Conservation (phyloP, 1,140 invertebrate species). For the Carcinoscorpius rotundicauda region DNA sequence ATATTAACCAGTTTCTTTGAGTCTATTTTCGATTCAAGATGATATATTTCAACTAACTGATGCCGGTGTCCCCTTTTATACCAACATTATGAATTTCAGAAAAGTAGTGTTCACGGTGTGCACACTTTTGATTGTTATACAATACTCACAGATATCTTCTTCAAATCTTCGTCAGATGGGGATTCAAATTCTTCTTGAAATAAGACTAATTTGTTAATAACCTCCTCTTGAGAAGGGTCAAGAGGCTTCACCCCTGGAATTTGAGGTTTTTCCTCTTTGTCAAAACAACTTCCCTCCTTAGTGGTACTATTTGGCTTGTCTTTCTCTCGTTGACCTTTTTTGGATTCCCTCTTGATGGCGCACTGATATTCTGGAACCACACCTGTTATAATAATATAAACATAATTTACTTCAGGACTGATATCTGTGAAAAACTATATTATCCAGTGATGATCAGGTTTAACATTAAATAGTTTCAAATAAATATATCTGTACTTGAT, state of each 20-base stretch:
- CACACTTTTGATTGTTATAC: too few species aligned
- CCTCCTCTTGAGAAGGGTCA: conserved; percentile 76
- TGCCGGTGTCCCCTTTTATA: too few species aligned
- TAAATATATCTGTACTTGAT: too few species aligned
- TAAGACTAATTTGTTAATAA: conserved; percentile 88
- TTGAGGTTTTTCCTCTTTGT: conserved; percentile 20
- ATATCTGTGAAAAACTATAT: too few species aligned
- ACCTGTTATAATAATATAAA: conserved; percentile 33
- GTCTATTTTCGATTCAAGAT: too few species aligned
- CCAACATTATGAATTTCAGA: too few species aligned
- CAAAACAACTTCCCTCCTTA: conserved; percentile 20
- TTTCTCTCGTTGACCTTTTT: conserved; percentile 64
- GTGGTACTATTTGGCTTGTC: conserved; percentile 70
- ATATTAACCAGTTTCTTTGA: too few species aligned
- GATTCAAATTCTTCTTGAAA: conserved; percentile 96
- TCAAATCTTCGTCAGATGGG: conserved; percentile 84
- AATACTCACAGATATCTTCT: conserved; percentile 60
- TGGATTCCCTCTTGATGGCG: conserved; percentile 87
- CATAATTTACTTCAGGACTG: too few species aligned
- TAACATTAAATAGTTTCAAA: too few species aligned
- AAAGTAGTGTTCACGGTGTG: not conserved
- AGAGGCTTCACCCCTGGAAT: conserved; percentile 27
- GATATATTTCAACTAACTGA: too few species aligned
- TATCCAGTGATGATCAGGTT: too few species aligned
- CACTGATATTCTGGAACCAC: conserved; percentile 96